A percentile compares a stretch with the other conserved stretches of the same genome.
These are phyloP conservation scores for Siniperca knerii DNA, from an alignment of 2,113 vertebrate species.

Conservation along the genomic window DNA sequence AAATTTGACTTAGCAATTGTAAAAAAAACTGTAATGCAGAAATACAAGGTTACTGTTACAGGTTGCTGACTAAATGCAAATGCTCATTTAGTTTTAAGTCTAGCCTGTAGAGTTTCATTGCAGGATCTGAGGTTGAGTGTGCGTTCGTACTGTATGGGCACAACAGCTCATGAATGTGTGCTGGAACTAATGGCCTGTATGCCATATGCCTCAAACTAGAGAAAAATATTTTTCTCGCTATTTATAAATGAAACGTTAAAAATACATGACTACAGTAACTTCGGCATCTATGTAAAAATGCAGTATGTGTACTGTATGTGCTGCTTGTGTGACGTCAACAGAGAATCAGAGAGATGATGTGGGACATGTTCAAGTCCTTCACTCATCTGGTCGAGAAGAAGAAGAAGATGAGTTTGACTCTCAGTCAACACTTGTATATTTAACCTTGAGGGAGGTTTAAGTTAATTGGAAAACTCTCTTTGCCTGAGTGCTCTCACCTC, in stretches of 20 bases:
- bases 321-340: not conserved
- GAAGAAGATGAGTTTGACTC: conserved; percentile 41
- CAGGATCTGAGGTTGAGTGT: not conserved
- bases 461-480: conserved; percentile 76
- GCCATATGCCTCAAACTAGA: not conserved
- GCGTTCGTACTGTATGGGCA: not conserved
- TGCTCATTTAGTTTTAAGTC: not conserved
- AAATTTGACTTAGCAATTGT: too few relatives aligned
- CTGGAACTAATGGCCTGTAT: not conserved
- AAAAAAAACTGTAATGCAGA: not conserved
- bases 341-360: not conserved
- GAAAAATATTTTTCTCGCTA: not conserved
- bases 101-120: not conserved
- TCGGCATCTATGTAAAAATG: not conserved
- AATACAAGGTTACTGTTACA: not conserved
- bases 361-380: conserved; percentile 28
- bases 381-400: conserved; percentile 41
- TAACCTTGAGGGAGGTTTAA: conserved; percentile 75
- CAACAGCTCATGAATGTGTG: not conserved
- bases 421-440: conserved; percentile 72
- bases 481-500: conserved; percentile 76
- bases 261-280: not conserved
- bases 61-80: not conserved
- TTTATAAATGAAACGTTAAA: not conserved
- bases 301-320: not conserved